A percentile compares a stretch with the other conserved stretches of the same genome.
phyloP scores from a whole-genome alignment of 2,888 invertebrate species.

The Euplagia quadripunctaria region DNA sequence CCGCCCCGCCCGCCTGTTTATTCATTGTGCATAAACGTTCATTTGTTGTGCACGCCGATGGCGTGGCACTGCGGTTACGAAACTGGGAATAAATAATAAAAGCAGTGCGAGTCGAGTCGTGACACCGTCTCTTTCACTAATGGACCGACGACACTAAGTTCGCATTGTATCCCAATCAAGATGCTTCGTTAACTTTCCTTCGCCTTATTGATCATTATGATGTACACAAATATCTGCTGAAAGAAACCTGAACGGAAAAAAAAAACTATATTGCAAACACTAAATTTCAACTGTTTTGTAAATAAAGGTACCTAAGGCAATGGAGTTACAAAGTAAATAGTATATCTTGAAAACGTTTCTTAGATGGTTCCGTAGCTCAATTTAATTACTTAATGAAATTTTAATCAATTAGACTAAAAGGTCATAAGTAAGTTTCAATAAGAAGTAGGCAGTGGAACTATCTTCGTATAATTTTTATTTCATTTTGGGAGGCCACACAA shows the following conservation, averaged over 20 bases:
- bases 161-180: slow-evolving; percentile 81
- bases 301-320: background rate
- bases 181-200: slow-evolving; percentile 75
- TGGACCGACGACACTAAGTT: slow-evolving; percentile 77
- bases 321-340: background rate
- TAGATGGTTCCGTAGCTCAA: background rate
- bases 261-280: background rate
- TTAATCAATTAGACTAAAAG: slow-evolving; percentile 20
- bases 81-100: slow-evolving; percentile 83
- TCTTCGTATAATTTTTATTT: slow-evolving; percentile 51
- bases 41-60: slow-evolving; percentile 71
- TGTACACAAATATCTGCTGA: slow-evolving; percentile 40
- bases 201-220: slow-evolving; percentile 70
- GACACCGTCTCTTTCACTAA: slow-evolving; percentile 84
- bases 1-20: slow-evolving; percentile 59
- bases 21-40: slow-evolving; percentile 71
- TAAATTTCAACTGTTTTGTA: background rate
- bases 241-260: slow-evolving; percentile 38
- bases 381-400: slow-evolving; percentile 14
- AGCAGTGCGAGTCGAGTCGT: slow-evolving; percentile 78
- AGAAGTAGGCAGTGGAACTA: slow-evolving; percentile 32
- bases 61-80: slow-evolving; percentile 69
- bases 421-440: slow-evolving; percentile 28
- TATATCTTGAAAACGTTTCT: slow-evolving; percentile 10
- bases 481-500: slow-evolving; percentile 71